A percentile compares a stretch with the other conserved stretches of the same genome.
Evolutionary conservation across 2,888 invertebrate genomes (phyloP).

Genomic region (Pammene fasciana): DNA sequence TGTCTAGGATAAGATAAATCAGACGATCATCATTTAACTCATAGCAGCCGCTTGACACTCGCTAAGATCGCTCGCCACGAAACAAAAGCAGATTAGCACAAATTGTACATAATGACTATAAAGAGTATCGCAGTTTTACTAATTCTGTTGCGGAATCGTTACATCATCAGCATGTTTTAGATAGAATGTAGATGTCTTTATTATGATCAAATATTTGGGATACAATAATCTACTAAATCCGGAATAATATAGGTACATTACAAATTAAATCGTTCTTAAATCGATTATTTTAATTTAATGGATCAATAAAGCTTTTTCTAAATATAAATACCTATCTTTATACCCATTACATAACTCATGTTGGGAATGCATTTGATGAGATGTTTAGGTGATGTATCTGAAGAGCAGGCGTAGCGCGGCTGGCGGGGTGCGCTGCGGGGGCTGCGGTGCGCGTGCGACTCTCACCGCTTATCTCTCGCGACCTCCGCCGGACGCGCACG

Average conservation of each 20-base stretch:
- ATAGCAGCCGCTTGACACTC: conserved; percentile 43
- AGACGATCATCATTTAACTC: conserved; percentile 56
- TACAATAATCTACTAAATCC: conserved; percentile 10
- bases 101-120: conserved; percentile 71
- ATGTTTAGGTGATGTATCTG: conserved; percentile 62
- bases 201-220: conserved; percentile 49
- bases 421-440: conserved; percentile 63
- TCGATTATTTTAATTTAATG: background rate
- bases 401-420: conserved; percentile 65
- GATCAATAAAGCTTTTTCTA: background rate
- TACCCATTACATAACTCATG: conserved; percentile 77
- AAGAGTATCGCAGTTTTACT: conserved; percentile 73
- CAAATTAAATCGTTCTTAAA: background rate
- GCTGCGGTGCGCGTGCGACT: conserved; percentile 74
- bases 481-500: conserved; percentile 82
- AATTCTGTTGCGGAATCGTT: conserved; percentile 70
- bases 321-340: conserved; percentile 58
- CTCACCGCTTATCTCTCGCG: conserved; percentile 83
- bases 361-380: conserved; percentile 72
- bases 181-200: conserved; percentile 69
- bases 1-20: conserved; percentile 59
- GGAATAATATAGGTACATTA: background rate
- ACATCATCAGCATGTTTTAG: conserved; percentile 69
- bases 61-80: conserved; percentile 51
- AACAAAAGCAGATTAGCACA: conserved; percentile 59